phyloP scores from a whole-genome alignment of 2,888 invertebrate genomes.

The Drosophila austrosaltans region DNA sequence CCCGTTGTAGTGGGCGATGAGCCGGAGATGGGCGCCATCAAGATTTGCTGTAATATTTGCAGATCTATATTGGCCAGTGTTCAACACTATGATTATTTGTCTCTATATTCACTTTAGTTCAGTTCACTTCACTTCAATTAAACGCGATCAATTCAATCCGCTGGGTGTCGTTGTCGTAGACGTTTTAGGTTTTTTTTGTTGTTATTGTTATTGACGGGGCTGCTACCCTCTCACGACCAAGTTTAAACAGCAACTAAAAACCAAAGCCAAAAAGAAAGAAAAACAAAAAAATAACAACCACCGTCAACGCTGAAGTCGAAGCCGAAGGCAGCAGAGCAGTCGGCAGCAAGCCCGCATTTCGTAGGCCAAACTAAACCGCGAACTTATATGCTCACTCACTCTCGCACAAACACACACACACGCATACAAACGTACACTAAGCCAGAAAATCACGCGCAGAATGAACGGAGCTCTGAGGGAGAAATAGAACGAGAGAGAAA shows the following conservation, averaged over 20 bases:
- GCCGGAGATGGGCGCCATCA: constrained; percentile 64
- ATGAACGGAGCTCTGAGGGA: neutral
- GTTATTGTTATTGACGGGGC: constrained; percentile 52
- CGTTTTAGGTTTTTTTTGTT: constrained; percentile 13
- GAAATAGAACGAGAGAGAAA: constrained; percentile 29
- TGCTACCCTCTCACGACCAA: constrained; percentile 83
- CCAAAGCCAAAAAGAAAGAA: constrained; percentile 68
- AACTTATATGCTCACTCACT: constrained; percentile 26
- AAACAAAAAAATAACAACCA: constrained; percentile 75
- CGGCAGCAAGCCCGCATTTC: constrained; percentile 78
- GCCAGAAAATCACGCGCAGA: constrained; percentile 77
- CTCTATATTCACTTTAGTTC: constrained; percentile 14
- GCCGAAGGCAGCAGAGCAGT: constrained; percentile 63
- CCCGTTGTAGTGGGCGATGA: constrained; percentile 61
- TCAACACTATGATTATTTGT: constrained; percentile 22
- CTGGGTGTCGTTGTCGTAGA: neutral
- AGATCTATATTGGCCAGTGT: constrained; percentile 37
- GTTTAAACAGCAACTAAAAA: constrained; percentile 83
- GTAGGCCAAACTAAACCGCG: constrained; percentile 33
- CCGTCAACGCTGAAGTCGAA: constrained; percentile 63
- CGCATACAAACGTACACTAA: constrained; percentile 51
- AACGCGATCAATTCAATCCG: constrained; percentile 48
- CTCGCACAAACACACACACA: constrained; percentile 33
- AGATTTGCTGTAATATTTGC: constrained; percentile 37
- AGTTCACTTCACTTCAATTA: constrained; percentile 15